Conservation (phyloP, 2,113 vertebrate genomes). For the Phyllopteryx taeniolatus region DNA sequence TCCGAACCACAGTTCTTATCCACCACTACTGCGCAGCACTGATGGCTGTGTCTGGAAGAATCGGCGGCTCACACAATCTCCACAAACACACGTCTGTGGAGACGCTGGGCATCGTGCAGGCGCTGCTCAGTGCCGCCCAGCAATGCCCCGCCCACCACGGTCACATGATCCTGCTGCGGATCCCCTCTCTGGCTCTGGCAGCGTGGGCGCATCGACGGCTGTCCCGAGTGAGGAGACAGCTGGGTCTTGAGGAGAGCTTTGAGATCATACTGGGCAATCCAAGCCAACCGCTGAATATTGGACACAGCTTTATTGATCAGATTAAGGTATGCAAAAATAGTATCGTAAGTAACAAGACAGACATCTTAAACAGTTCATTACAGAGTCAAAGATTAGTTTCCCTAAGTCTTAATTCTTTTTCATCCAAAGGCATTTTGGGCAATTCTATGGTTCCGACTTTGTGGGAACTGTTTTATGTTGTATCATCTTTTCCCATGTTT, state of each 20-base stretch:
- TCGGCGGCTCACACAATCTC: slow-evolving; percentile 69
- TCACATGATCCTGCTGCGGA: slow-evolving; percentile 93
- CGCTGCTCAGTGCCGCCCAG: slow-evolving; percentile 81
- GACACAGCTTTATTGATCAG: slow-evolving; percentile 85
- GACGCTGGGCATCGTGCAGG: slow-evolving; percentile 92
- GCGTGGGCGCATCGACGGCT: slow-evolving; percentile 86
- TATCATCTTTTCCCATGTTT: background rate
- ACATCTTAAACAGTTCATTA: no score
- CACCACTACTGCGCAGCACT: slow-evolving; percentile 93
- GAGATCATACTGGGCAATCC: slow-evolving; percentile 91
- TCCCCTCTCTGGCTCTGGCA: slow-evolving; percentile 87
- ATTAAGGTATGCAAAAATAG: slow-evolving; percentile 78
- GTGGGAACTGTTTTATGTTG: background rate
- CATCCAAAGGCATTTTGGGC: no score
- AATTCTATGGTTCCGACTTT: no score
- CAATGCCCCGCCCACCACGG: slow-evolving; percentile 87
- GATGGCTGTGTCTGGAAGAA: slow-evolving; percentile 85
- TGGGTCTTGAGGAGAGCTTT: slow-evolving; percentile 88
- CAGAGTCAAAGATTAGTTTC: no score
- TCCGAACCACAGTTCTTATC: slow-evolving; percentile 89
- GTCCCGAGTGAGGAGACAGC: slow-evolving; percentile 81
- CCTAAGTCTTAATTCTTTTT: no score
- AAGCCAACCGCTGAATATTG: slow-evolving; percentile 78
- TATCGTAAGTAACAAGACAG: no score
- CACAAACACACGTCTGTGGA: slow-evolving; percentile 95